Evolutionary conservation across 1,140 invertebrate genomes (phyloP), one percentile per base, ranked within the genome.

Genomic region (Nasonia vitripennis): DNA sequence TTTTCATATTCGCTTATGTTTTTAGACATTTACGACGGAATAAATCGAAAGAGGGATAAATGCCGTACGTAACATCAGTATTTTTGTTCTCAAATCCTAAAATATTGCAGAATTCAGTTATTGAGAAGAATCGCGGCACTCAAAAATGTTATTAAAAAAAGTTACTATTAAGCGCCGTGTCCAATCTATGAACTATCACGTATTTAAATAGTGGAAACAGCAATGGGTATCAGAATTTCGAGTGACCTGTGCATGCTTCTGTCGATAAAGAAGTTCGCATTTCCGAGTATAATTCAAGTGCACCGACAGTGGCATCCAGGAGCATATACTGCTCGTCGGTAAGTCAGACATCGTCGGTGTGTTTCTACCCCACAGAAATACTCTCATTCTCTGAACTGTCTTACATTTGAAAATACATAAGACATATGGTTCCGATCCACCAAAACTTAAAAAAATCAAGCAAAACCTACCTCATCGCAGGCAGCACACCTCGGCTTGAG

Each of bases 401-500:
- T 17, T 14, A n/a, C 7, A 51, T 75, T 80, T 17, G 27, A 81
- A 48, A 78, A 62, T 12, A 37, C 70, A 27, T 34, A 31, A 23
- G 27, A 31, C 12, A 11, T 27, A 73, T 73, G n/a, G 70, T 31
- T 27, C 70, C 0, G 14, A 20, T 34, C n/a, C 4, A 34, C 27
- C 37, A 27, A 80, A 85, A 34, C 27, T 67, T 67, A 67, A 80
- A 86, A 78, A 82, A 77, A 45, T 10, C 0, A 45, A 71, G 34
- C 34, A 83, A 31, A 51, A 95, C 96, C 95, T 92, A 99, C 98
- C 96, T 99, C 98, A 94, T 99, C 98, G 93, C 98, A 99, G 86
- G 97, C 97, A 62, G 97, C 95, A 92, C 98, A 99, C 90, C 98
- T 94, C 4, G 98, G 98, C 92, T 98, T 98, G 87, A 98, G 94